Evolutionary conservation across 2,113 vertebrate species (phyloP).

Genomic region (Sceloporus undulatus): DNA sequence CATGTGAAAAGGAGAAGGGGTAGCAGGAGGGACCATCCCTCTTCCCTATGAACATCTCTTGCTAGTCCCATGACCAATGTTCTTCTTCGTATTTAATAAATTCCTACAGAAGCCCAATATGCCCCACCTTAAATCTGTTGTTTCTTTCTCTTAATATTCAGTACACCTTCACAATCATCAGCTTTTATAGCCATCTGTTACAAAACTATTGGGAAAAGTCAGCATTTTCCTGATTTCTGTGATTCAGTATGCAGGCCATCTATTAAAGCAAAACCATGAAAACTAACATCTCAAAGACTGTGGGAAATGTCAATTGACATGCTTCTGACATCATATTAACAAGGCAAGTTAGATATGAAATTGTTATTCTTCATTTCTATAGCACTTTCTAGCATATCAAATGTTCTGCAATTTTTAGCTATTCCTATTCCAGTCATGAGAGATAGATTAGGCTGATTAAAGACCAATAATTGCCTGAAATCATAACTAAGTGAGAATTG

Average conservation of each 20-base stretch:
- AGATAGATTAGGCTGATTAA: not conserved
- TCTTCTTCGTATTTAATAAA: not conserved
- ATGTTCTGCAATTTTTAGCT: not conserved
- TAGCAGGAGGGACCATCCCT: not conserved
- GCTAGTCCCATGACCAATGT: not conserved
- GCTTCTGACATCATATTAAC: not conserved
- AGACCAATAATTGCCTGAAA: not conserved
- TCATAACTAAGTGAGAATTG: not conserved
- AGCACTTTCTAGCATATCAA: not conserved
- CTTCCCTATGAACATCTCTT: not conserved
- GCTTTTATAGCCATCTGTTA: not conserved
- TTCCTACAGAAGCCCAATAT: not conserved
- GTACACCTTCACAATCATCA: no score
- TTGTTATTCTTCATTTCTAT: not conserved
- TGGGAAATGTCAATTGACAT: not conserved
- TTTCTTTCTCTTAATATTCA: not conserved
- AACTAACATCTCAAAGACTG: not conserved
- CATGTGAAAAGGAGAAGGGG: not conserved
- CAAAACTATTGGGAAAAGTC: not conserved
- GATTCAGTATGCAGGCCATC: not conserved
- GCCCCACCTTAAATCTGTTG: not conserved
- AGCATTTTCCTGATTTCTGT: not conserved
- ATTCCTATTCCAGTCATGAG: not conserved
- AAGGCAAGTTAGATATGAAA: not conserved
- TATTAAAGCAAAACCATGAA: not conserved